Conservation (phyloP, 2,797 vertebrate species). For the Spinus pinus region DNA sequence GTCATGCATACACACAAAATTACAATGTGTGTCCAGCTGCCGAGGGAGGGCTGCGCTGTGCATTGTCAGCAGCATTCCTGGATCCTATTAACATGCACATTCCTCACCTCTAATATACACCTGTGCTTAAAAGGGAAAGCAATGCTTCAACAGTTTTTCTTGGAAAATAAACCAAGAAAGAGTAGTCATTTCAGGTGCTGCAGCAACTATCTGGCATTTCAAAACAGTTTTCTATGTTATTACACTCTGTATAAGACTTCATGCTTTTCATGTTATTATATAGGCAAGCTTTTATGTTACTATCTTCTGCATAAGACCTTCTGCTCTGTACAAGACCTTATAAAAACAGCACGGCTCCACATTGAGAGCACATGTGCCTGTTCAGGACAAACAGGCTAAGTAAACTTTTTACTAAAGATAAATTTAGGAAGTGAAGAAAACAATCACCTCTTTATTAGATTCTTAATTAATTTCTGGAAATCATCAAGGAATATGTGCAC, state of each 20-base stretch:
- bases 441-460: not conserved
- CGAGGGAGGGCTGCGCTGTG: not conserved
- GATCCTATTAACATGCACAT: not conserved
- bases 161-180: not conserved
- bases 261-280: not conserved
- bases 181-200: not conserved
- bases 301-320: not conserved
- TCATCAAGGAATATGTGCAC: not conserved
- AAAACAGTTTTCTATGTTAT: not conserved
- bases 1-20: rapidly evolving
- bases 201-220: not conserved
- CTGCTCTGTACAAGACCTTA: not conserved
- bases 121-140: not conserved
- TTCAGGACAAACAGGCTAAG: not conserved
- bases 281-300: not conserved
- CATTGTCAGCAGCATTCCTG: rapidly evolving
- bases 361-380: not conserved
- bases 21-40: not conserved
- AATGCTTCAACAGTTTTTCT: not conserved
- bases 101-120: not conserved
- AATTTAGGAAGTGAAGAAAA: not conserved
- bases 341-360: not conserved
- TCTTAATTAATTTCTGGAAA: not conserved
- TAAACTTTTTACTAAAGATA: not conserved
- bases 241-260: not conserved